Evolutionary conservation across 2,888 invertebrate species (phyloP).

Genomic region (Chaitophorus viminalis): DNA sequence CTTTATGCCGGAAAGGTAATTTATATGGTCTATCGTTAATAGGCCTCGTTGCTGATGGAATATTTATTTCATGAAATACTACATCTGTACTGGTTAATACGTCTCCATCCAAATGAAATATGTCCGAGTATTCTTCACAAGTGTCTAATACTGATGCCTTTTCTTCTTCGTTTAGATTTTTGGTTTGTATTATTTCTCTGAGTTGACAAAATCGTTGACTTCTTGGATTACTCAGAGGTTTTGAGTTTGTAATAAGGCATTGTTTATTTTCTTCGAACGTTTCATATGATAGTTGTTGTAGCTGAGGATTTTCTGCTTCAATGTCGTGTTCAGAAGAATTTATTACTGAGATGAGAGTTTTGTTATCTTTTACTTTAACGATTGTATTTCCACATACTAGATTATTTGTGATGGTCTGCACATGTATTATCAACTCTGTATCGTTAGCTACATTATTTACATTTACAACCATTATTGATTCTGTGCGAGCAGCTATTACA

Average conservation of each 20-base stretch:
- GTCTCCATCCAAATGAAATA: conserved; percentile 62
- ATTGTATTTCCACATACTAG: no score
- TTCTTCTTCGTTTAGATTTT: conserved; percentile 35
- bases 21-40: conserved; percentile 65
- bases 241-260: background rate
- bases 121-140: conserved; percentile 35
- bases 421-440: background rate
- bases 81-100: conserved; percentile 46
- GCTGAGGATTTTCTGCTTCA: background rate
- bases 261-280: background rate
- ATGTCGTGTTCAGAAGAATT: background rate
- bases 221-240: background rate
- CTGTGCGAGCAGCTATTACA: background rate
- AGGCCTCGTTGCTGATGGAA: background rate
- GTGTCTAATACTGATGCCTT: background rate
- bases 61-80: conserved; percentile 13
- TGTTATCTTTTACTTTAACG: background rate
- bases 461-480: conserved; percentile 2
- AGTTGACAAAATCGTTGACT: background rate
- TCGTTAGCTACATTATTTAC: background rate
- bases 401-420: no score
- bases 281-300: background rate
- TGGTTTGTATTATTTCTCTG: background rate
- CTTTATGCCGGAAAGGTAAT: conserved; percentile 64
- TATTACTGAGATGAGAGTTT: background rate